A percentile compares a stretch with the other conserved stretches of the same genome.
phyloP scores from a whole-genome alignment of 1,140 invertebrate genomes.

The Chelonus insularis region DNA sequence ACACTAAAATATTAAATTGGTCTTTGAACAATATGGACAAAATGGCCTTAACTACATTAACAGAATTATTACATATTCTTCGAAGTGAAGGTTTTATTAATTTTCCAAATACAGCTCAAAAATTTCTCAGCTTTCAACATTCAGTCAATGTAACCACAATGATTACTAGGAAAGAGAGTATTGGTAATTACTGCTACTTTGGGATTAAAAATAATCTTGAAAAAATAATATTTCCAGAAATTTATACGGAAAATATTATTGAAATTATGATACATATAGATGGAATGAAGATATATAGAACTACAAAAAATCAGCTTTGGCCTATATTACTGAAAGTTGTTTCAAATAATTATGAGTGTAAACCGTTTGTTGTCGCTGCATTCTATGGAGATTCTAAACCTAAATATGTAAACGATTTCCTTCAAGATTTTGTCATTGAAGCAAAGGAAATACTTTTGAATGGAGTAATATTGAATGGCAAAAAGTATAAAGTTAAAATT shows the following conservation, averaged over 20 bases:
- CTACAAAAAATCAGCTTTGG: not conserved
- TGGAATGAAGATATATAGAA: not conserved
- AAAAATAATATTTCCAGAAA: too few relatives aligned
- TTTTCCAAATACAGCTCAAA: too few relatives aligned
- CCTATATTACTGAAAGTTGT: not conserved
- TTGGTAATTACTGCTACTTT: too few relatives aligned
- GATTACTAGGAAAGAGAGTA: too few relatives aligned
- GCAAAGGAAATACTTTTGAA: constrained; percentile 13
- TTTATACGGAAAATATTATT: constrained; percentile 23
- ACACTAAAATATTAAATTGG: too few relatives aligned
- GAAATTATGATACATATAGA: not conserved
- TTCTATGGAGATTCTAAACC: constrained; percentile 18
- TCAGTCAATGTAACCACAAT: too few relatives aligned
- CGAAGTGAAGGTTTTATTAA: too few relatives aligned
- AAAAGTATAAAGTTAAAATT: constrained; percentile 22
- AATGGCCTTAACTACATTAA: too few relatives aligned
- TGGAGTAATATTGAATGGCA: constrained; percentile 12
- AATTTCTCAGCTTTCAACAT: too few relatives aligned
- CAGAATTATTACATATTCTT: too few relatives aligned
- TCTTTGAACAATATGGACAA: too few relatives aligned
- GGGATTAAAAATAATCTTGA: too few relatives aligned
- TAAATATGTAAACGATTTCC: not conserved
- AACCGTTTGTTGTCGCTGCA: not conserved
- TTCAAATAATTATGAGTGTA: not conserved
- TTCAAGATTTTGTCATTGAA: constrained; percentile 29